phyloP scores from a whole-genome alignment of 2,113 vertebrate genomes.

The Myotis davidii region DNA sequence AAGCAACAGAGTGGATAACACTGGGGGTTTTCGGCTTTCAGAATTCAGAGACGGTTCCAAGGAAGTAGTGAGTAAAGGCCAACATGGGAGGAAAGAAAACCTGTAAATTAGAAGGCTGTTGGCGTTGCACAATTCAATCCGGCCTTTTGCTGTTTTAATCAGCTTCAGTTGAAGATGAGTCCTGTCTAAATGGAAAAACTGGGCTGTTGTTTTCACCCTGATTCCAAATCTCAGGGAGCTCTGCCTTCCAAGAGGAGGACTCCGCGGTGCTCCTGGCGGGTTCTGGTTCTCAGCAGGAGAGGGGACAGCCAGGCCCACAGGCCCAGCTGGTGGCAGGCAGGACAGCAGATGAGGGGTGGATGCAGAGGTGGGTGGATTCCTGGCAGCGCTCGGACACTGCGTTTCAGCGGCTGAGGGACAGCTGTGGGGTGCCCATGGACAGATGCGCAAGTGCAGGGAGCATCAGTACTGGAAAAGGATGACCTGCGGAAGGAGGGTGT shows the following conservation, averaged over 20 bases:
- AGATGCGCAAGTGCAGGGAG: conserved; percentile 88
- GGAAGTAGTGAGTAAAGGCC: conserved; percentile 81
- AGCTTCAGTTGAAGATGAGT: conserved; percentile 53
- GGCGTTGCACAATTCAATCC: conserved; percentile 31
- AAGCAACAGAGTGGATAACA: conserved; percentile 70
- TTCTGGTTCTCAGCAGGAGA: conserved; percentile 75
- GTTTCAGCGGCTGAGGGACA: conserved; percentile 91
- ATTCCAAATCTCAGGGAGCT: conserved; percentile 70
- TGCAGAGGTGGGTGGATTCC: conserved; percentile 70
- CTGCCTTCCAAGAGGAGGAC: conserved; percentile 57
- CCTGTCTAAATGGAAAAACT: conserved; percentile 48
- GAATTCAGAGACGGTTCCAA: conserved; percentile 78
- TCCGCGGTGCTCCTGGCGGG: conserved; percentile 54
- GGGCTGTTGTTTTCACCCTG: conserved; percentile 62
- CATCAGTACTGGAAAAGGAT: conserved; percentile 96
- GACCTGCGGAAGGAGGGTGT: conserved; percentile 87
- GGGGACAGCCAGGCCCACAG: conserved; percentile 51
- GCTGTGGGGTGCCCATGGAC: conserved; percentile 89
- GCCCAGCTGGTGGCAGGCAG: conserved; percentile 60
- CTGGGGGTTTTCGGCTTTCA: conserved; percentile 78
- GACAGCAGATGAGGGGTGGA: conserved; percentile 60
- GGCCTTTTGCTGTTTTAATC: conserved; percentile 65
- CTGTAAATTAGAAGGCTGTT: conserved; percentile 73
- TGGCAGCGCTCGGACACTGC: conserved; percentile 49
- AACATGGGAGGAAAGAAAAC: conserved; percentile 66